Evolutionary conservation across 2,888 invertebrate genomes (phyloP).

Genomic region (Reticulitermes lucifugus): DNA sequence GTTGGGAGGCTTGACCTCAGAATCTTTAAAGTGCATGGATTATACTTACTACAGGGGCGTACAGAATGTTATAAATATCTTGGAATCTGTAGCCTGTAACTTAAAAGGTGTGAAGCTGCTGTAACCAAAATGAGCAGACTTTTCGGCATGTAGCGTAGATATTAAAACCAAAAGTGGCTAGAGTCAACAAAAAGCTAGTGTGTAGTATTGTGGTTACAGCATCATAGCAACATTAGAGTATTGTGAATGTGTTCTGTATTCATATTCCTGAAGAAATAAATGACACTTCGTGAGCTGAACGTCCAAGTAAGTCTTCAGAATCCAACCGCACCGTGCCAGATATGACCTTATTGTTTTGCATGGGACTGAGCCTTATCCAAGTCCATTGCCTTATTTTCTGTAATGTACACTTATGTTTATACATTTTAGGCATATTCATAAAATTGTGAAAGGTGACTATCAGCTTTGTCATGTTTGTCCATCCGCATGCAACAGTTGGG

Average conservation of each 20-base stretch:
- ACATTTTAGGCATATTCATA: too few species aligned
- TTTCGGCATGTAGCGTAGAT: neutral
- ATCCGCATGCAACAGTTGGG: too few species aligned
- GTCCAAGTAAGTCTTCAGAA: too few species aligned
- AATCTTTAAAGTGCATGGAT: neutral
- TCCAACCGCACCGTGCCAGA: too few species aligned
- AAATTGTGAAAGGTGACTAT: too few species aligned
- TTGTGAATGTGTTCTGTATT: neutral
- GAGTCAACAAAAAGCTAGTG: constrained; percentile 4
- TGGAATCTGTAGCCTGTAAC: neutral
- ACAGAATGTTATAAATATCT: too few species aligned
- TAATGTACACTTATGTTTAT: too few species aligned
- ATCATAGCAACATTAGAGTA: neutral
- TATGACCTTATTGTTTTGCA: too few species aligned
- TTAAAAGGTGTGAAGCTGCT: neutral
- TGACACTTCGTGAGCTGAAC: neutral
- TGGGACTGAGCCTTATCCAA: too few species aligned
- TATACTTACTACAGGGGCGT: neutral
- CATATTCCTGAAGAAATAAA: constrained; percentile 9
- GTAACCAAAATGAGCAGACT: neutral
- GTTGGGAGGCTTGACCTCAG: neutral
- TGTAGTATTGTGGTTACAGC: neutral
- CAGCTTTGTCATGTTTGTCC: too few species aligned
- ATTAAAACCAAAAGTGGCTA: neutral
- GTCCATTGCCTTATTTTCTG: too few species aligned